Evolutionary conservation across 2,113 vertebrate genomes (phyloP), one percentile per base, ranked within the genome.

Genomic region (Ceyx melanurus): DNA sequence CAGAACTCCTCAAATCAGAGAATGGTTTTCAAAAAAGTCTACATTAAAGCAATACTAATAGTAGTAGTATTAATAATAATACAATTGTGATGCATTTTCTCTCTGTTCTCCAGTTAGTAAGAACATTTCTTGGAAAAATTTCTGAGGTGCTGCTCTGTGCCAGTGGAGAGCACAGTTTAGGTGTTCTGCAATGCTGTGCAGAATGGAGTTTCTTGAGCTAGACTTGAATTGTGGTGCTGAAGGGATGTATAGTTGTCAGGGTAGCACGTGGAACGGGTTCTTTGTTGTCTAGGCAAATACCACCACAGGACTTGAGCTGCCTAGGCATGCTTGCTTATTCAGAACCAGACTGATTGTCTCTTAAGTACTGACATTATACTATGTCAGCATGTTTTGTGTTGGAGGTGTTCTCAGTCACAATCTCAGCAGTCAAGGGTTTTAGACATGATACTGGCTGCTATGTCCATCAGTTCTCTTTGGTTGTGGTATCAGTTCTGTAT

Each of bases 161-260:
- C 15, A 11, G 43, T 11, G 31, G 10, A 37, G 53, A 16, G 26
- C 16, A 14, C 25, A 15, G 19, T 37, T 53, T 6, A 58, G 31
- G 22, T 0, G 1, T 13, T 9, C 28, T 1, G 0, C 28, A 19
- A 12, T 45, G 57, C 46, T 40, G 17, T 56, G 25, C 31, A 25
- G 58, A 54, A 19, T 10, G 5, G 29, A 40, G 8, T 25, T 42
- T 60, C 70, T n/a, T 33, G 25, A 54, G 43, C 33, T 54, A 28
- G 42, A 50, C 45, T 6, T 0, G 3, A 61, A 46, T 46, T 2
- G 0, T 13, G 29, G 16, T 43, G 37, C 40, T 48, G 62, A 65
- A 70, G 18, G 72, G 19, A 62, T n/a, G 11, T 37, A 28, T 25
- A n/a, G 25, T 10, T 58, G 21, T 67, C 54, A 18, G 25, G 48